These are phyloP conservation scores for Ochropleura leucogaster DNA, from an alignment of 2,888 invertebrate genomes.

Conservation along the genomic window DNA sequence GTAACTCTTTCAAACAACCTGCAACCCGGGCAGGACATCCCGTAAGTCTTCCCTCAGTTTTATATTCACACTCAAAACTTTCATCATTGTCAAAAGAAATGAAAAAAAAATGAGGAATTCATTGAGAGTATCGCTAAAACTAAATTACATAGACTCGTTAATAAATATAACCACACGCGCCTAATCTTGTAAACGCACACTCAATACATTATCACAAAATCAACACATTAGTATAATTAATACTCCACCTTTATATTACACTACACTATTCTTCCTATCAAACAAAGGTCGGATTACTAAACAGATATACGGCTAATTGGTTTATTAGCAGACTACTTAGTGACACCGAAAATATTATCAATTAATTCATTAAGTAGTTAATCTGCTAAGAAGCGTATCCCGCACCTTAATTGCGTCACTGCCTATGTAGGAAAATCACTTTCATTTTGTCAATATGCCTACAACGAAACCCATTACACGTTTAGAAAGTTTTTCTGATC, in stretches of 20 bases:
- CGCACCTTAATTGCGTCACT: not conserved
- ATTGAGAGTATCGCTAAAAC: not conserved
- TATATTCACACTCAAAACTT: not conserved
- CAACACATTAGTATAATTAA: conserved; percentile 62
- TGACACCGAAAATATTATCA: conserved; percentile 37
- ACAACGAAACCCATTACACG: not conserved
- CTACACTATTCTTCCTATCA: conserved; percentile 31
- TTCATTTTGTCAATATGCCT: not conserved
- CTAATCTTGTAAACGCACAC: conserved; percentile 35
- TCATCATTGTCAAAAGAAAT: not conserved
- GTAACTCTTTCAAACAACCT: too few species aligned
- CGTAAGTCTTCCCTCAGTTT: too few species aligned
- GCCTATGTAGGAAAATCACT: not conserved
- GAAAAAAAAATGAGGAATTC: not conserved
- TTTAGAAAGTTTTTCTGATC: not conserved
- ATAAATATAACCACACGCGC: conserved; percentile 13
- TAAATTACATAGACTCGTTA: not conserved
- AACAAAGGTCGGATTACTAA: conserved; percentile 51
- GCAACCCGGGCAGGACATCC: too few species aligned
- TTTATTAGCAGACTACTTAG: conserved; percentile 31
- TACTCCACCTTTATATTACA: conserved; percentile 38
- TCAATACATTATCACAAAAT: conserved; percentile 46
- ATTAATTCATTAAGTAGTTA: conserved; percentile 36
- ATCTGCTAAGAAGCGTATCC: conserved; percentile 21
- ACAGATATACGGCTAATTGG: conserved; percentile 34